phyloP scores from a whole-genome alignment of 2,888 invertebrate genomes.

The Macrosiphum euphorbiae region DNA sequence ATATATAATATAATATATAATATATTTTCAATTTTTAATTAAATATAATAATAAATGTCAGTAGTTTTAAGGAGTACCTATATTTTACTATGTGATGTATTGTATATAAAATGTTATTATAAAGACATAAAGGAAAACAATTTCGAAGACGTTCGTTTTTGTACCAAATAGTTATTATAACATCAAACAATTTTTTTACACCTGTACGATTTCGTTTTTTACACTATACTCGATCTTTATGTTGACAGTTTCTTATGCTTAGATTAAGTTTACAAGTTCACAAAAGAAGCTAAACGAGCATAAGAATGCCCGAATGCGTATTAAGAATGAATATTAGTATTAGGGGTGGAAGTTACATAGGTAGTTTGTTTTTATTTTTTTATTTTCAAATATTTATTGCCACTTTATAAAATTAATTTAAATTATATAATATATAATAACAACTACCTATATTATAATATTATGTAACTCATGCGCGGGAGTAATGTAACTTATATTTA shows the following conservation, averaged over 20 bases:
- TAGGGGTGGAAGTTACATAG: background rate
- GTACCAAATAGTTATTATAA: background rate
- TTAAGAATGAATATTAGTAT: background rate
- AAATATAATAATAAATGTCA: background rate
- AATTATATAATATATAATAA: background rate
- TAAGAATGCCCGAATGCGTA: background rate
- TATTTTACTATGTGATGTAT: background rate
- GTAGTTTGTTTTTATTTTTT: background rate
- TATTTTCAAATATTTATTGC: background rate
- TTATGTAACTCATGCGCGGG: background rate
- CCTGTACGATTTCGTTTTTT: background rate
- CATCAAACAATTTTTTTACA: slow-evolving; percentile 40
- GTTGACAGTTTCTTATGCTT: background rate
- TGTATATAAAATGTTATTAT: background rate
- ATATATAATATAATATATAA: background rate
- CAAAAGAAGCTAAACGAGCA: background rate
- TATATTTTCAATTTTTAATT: background rate
- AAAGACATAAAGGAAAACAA: background rate
- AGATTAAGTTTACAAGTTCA: background rate
- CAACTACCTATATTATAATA: background rate
- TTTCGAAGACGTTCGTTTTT: background rate
- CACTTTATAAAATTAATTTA: background rate
- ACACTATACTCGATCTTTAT: background rate
- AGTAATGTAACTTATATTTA: background rate
- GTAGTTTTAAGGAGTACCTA: background rate